Base-by-base conservation (phyloP, 2,113 vertebrate species). In the Pterocles burchelli region DNA sequence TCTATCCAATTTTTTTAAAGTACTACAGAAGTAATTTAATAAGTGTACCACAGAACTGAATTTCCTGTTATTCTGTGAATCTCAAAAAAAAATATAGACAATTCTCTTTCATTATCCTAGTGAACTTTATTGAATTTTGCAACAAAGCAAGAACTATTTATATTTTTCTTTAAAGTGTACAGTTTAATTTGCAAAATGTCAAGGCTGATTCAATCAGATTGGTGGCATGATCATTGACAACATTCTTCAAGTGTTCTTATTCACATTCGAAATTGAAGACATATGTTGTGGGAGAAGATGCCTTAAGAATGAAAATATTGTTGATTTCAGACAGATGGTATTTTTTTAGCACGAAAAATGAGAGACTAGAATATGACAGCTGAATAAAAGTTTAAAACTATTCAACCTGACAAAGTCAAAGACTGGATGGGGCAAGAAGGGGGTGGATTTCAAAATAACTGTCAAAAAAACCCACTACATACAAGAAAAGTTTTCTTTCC, bases 301-400 rank as follows among this genome's bases (percentile, higher is more conserved):
- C 26, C 51, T 90, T 89, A 82, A 80, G 85, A 95, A 85, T 87
- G 68, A 96, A 97, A 97, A 96, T 94, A 95, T 89, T 91, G 74
- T 68, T 97, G 86, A 19, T 65, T 65, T 81, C 46, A 88, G 74
- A 89, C 54, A 96, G 75, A 95, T 90, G 93, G 88, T 49, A 72
- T 45, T 20, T 90, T 90, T 77, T 70, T 55, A 85, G 41, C 24
- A 82, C 77, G 29, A 17, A 95, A 94, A 96, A 94, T 58, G 48
- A 94, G 25, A 34, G 34, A 68, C 41, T 88, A 57, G 62, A 75
- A 89, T 70, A 65, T 89, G 86, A 95, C 76, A 95, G 84, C 45
- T 87, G 57, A 94, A 85, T 76, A 94, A 73, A 92, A 79, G 84
- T 85, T 82, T 68, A 96, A 95, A 90, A 22, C 51, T 89, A 87